Conservation (phyloP, 2,797 vertebrate genomes). For the Melanogrammus aeglefinus region DNA sequence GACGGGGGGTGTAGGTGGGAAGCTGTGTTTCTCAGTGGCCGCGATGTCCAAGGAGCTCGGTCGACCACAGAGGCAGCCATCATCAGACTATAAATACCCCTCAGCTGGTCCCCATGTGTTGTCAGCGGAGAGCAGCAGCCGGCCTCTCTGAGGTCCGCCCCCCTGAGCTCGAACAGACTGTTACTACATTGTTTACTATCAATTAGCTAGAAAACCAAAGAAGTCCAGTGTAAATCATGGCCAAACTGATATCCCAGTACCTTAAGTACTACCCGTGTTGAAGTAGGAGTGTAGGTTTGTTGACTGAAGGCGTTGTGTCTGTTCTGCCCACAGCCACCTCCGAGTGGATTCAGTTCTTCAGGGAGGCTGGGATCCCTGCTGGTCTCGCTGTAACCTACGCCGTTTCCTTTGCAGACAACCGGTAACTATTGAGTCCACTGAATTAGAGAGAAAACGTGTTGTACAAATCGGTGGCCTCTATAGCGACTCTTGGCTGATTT, state of each 20-base stretch:
- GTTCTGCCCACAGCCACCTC: slow-evolving; percentile 77
- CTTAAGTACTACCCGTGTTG: neutral
- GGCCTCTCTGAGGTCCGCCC: slow-evolving; percentile 9
- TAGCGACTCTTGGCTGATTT: neutral
- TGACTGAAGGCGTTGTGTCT: neutral
- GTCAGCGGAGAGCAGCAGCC: slow-evolving; percentile 20
- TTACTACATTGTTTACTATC: neutral
- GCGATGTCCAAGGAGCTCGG: slow-evolving; percentile 27
- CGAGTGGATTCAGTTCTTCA: slow-evolving; percentile 96
- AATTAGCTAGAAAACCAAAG: neutral
- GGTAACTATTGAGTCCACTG: slow-evolving; percentile 70
- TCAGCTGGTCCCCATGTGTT: slow-evolving; percentile 63
- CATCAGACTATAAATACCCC: slow-evolving; percentile 68
- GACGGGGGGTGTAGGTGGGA: neutral
- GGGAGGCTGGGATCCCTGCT: slow-evolving; percentile 90
- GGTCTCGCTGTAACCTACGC: slow-evolving; percentile 91
- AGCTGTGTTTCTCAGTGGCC: slow-evolving; percentile 46
- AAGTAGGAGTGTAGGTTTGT: neutral
- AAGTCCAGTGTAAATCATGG: neutral
- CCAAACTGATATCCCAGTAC: neutral
- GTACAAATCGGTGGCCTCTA: neutral
- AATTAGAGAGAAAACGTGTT: neutral
- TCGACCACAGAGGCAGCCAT: slow-evolving; percentile 24
- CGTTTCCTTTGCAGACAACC: slow-evolving; percentile 90
- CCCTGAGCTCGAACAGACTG: no score